Base-by-base conservation (phyloP, 2,888 invertebrate species). In the Oligia latruncula region DNA sequence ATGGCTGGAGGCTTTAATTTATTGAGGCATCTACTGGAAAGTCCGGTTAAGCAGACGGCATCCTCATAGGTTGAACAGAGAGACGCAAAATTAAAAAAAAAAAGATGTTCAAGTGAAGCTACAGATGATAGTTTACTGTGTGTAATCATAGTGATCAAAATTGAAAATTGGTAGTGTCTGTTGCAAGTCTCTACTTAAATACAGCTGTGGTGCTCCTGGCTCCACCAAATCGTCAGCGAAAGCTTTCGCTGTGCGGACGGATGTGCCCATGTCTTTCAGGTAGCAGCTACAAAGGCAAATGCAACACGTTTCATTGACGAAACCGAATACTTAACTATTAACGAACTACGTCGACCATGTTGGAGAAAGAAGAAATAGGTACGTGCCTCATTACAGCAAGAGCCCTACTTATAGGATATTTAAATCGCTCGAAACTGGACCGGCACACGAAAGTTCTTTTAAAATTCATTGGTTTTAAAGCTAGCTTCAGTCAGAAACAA, bases 381-480 rank as follows among this genome's bases (percentile, higher is more conserved):
- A 43, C 35, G n/a, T 40, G 77, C 67, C 67, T 40, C 11, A 15
- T 60, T 46, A 66, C 46, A 17, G 6, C 17, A 52, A 17, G 52
- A 52, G 78, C 78, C 67, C n/a, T n/a, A n/a, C n/a, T n/a, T n/a
- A 17, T 6, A 9, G 6, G 17, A 75, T 52, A 71, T 43, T 49
- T 68, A 55, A 35, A 60, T 58, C 65, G 20, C 15, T 70, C 13
- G 20, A 65, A 64, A 77, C 64, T 43, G 49, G 40, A 62, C 55
- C 23, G 6, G 46, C 49, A 29, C 66, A 67, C 71, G 52, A 55
- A 35, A 4, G 23, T 60, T 55, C 52, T 20, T 82, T 62, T 71
- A 74, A 73, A 77, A 68, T 82, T 77, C 29, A 77, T 68, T 40
- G 52, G 46, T 65, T 67, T 29, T 1, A 40, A 58, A n/a, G 73